Evolutionary conservation across 2,888 invertebrate species (phyloP).

Genomic region (Ptychoptera contaminata): DNA sequence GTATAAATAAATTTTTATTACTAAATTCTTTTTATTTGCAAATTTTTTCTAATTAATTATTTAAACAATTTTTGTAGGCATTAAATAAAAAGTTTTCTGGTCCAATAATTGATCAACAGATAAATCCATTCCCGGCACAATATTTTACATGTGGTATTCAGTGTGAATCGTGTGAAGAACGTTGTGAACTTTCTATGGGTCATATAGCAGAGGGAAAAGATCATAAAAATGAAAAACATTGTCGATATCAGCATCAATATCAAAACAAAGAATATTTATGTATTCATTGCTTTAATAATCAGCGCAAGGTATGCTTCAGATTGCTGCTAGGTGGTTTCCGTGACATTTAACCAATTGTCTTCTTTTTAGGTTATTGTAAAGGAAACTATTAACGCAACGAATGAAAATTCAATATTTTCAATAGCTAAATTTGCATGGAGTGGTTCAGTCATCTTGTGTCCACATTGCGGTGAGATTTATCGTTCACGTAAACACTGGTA

Average conservation of each 20-base stretch:
- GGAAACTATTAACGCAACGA: slow-evolving; percentile 11
- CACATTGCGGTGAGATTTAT: slow-evolving; percentile 39
- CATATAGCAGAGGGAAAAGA: slow-evolving; percentile 44
- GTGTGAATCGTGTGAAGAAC: slow-evolving; percentile 50
- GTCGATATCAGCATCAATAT: slow-evolving; percentile 54
- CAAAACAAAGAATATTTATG: slow-evolving; percentile 53
- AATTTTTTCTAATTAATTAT: no score
- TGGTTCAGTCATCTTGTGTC: slow-evolving; percentile 62
- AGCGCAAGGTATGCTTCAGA: slow-evolving; percentile 28
- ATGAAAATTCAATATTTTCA: slow-evolving; percentile 44
- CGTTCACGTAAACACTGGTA: slow-evolving; percentile 67
- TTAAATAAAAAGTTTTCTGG: slow-evolving; percentile 63
- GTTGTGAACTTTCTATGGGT: slow-evolving; percentile 50
- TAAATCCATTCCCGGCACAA: slow-evolving; percentile 56
- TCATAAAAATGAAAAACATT: slow-evolving; percentile 34
- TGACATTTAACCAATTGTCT: no score
- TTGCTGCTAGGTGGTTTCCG: background rate
- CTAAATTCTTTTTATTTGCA: background rate
- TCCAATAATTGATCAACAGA: slow-evolving; percentile 41
- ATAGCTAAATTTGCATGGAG: slow-evolving; percentile 62
- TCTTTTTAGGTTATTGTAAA: background rate
- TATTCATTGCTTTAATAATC: slow-evolving; percentile 44
- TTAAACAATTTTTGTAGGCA: background rate
- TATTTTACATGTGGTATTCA: slow-evolving; percentile 60
- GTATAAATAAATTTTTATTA: slow-evolving; percentile 28